Conservation (phyloP, 2,888 invertebrate genomes). For the Fragum whitleyi region DNA sequence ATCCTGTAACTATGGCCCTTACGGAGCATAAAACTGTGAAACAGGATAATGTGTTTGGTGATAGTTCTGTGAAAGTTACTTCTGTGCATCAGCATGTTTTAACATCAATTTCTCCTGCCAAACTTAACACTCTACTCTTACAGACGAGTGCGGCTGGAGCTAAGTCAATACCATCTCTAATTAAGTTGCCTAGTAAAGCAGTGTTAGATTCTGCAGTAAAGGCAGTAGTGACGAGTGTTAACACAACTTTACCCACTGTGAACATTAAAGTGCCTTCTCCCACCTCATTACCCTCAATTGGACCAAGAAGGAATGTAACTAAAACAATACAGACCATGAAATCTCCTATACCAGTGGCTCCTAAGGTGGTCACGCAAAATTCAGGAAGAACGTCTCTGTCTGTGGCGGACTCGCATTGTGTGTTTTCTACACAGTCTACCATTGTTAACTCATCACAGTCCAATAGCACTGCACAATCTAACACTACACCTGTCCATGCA, state of each 20-base stretch:
- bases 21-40: not conserved
- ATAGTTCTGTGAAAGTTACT: conserved; percentile 8
- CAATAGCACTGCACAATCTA: not conserved
- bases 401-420: conserved; percentile 39
- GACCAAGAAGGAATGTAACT: conserved; percentile 78
- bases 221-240: conserved; percentile 75
- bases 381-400: conserved; percentile 50
- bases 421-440: conserved; percentile 15
- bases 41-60: not conserved
- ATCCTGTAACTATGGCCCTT: not conserved
- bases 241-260: conserved; percentile 79
- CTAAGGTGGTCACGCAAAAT: conserved; percentile 66
- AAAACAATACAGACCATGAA: conserved; percentile 81
- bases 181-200: conserved; percentile 72
- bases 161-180: conserved; percentile 63
- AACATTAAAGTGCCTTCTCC: conserved; percentile 81
- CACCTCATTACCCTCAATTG: conserved; percentile 75
- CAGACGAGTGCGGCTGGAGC: conserved; percentile 68
- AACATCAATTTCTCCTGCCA: conserved; percentile 61
- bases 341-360: conserved; percentile 79
- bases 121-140: conserved; percentile 65
- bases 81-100: conserved; percentile 56
- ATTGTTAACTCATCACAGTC: not conserved
- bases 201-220: conserved; percentile 75
- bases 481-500: not conserved